Evolutionary conservation across 2,888 invertebrate species (phyloP).

Genomic region (Napeogenes sylphis): DNA sequence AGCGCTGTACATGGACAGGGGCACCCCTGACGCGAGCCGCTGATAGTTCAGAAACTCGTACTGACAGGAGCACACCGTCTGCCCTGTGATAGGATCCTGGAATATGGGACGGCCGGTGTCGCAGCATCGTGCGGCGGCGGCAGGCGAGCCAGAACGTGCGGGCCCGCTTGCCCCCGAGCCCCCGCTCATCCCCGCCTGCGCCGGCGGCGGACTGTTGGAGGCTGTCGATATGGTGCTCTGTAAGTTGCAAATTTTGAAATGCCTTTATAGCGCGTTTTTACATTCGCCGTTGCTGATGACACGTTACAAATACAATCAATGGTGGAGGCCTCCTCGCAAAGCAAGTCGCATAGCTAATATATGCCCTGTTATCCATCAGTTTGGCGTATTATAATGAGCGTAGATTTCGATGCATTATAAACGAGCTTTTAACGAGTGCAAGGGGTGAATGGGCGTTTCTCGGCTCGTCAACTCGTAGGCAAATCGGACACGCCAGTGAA

Average conservation of each 20-base stretch:
- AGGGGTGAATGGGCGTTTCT: slow-evolving; percentile 55
- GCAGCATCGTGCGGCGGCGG: slow-evolving; percentile 85
- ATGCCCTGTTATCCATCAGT: slow-evolving; percentile 47
- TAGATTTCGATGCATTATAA: slow-evolving; percentile 49
- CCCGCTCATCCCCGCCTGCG: slow-evolving; percentile 78
- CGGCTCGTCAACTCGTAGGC: slow-evolving; percentile 40
- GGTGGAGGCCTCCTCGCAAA: slow-evolving; percentile 68
- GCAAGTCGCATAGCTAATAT: slow-evolving; percentile 57
- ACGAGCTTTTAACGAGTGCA: slow-evolving; percentile 67
- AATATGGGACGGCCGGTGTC: slow-evolving; percentile 94
- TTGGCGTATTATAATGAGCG: slow-evolving; percentile 29
- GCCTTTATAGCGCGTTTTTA: slow-evolving; percentile 74
- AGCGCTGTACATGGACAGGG: slow-evolving; percentile 88
- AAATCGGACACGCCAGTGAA: slow-evolving; percentile 55
- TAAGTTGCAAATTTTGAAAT: slow-evolving; percentile 77
- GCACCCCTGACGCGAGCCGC: slow-evolving; percentile 85
- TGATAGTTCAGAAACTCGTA: slow-evolving; percentile 93
- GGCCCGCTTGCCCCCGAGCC: slow-evolving; percentile 70
- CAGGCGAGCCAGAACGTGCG: slow-evolving; percentile 72
- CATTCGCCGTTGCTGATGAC: slow-evolving; percentile 65
- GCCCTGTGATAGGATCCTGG: slow-evolving; percentile 92
- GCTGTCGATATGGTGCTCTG: slow-evolving; percentile 84
- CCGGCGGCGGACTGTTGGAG: slow-evolving; percentile 82
- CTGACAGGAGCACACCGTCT: slow-evolving; percentile 93
- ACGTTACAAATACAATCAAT: slow-evolving; percentile 10